Percentiles rank a stretch among this genome's conserved stretches.
These are phyloP conservation scores for Gorsachius magnificus DNA, from an alignment of 2,797 vertebrate species.

Conservation along the genomic window DNA sequence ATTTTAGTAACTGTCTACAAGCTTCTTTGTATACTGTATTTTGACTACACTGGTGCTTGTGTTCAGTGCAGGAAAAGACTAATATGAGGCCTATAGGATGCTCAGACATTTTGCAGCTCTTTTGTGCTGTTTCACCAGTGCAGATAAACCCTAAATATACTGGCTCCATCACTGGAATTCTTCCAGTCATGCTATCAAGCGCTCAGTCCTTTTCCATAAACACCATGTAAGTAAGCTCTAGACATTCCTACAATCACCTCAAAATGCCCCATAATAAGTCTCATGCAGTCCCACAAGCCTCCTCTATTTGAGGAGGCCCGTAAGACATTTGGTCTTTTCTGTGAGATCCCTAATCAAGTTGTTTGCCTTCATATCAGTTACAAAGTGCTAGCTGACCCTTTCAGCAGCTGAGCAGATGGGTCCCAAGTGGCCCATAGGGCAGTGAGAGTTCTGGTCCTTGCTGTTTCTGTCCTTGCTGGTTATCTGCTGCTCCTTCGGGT, in stretches of 20 bases:
- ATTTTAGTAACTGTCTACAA: neutral
- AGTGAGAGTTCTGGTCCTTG: neutral
- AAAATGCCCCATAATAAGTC: neutral
- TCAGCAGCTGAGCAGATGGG: neutral
- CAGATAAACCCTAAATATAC: neutral
- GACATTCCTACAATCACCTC: neutral
- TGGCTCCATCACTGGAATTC: neutral
- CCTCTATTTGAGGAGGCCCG: neutral
- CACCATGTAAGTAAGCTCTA: neutral
- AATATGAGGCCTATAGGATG: neutral
- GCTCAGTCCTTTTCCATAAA: neutral
- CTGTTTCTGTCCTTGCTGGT: neutral
- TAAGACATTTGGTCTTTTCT: neutral
- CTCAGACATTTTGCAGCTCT: neutral
- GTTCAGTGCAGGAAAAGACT: neutral
- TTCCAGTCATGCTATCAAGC: neutral
- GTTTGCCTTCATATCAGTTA: neutral
- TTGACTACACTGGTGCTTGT: neutral
- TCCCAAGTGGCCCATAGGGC: fast-evolving
- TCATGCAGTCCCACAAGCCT: neutral
- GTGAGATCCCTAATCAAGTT: fast-evolving
- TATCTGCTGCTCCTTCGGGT: neutral
- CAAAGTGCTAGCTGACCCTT: neutral
- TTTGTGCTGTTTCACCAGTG: neutral
- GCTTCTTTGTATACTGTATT: neutral